Evolutionary conservation across 2,113 vertebrate species (phyloP), one percentile per base, ranked within the genome.

Genomic region (Myrmecobius fasciatus): DNA sequence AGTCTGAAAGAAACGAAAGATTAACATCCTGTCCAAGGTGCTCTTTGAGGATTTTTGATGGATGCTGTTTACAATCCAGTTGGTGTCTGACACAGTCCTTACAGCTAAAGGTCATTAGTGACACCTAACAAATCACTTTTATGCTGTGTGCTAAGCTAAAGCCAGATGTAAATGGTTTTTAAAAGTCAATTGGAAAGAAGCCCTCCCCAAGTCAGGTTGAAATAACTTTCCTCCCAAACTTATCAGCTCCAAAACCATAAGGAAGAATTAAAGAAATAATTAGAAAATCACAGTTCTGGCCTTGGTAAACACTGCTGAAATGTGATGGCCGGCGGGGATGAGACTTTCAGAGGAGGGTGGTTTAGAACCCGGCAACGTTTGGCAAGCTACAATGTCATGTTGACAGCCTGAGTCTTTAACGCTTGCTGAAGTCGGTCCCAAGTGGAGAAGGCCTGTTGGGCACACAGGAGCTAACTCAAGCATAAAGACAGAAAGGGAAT

Each of bases 71-170:
- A 67, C 94, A 92, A 89, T 97, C 53, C 8, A 60, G 91, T 48
- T 56, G 96, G 54, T 96, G 60, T 98, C 91, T 96, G 94, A 2
- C 97, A 94, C 96, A 96, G 97, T 94, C 91, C 60, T 97, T 54
- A 36, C 93, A 83, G 95, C 94, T 96, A 97, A 98, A 97, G 95
- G 96, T 90, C 60, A 91, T 91, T 92, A 97, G 52, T 96, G 93
- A 96, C 96, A 94, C 67, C 92, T 93, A 97, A 96, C 96, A 96
- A 97, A 97, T 97, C 95, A 95, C 92, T 98, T 96, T 98, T 98
- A 92, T 97, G 93, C 48, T 96, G 94, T 96, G 91, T 83, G 90
- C 88, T 93, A 95, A 91, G 94, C 95, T 94, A 83, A 97, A 96
- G 96, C 96, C 67, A 92, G 91, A 89, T 97, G 92, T 97, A 97